phyloP scores from a whole-genome alignment of 1,140 invertebrate genomes.

The Diorhabda elongata region DNA sequence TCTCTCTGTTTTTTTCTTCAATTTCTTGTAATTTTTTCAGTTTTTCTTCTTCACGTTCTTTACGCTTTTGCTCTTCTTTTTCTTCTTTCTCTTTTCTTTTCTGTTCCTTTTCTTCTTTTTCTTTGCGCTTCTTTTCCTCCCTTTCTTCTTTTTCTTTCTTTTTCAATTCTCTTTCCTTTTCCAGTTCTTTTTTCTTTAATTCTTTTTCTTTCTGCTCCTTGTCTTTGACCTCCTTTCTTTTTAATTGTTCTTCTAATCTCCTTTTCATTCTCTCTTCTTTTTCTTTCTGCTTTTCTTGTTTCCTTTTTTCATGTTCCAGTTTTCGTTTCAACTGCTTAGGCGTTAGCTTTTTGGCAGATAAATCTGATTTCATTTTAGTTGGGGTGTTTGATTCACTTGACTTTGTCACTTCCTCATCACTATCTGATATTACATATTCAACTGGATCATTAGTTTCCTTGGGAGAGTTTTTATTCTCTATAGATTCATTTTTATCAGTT shows the following conservation, averaged over 20 bases:
- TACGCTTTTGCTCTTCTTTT: constrained; percentile 42
- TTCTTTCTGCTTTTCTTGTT: constrained; percentile 48
- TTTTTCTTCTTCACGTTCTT: constrained; percentile 48
- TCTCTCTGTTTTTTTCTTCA: constrained; percentile 60
- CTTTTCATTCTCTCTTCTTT: constrained; percentile 48
- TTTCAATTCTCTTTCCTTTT: constrained; percentile 50
- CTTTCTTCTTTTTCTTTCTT: constrained; percentile 33
- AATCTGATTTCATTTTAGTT: constrained; percentile 4
- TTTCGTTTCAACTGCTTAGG: constrained; percentile 50
- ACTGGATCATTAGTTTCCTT: too few species aligned
- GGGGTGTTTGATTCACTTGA: constrained; percentile 6
- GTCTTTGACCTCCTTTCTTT: constrained; percentile 51
- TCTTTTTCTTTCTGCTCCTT: constrained; percentile 28
- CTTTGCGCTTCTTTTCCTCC: constrained; percentile 42
- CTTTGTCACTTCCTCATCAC: neutral
- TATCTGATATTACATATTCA: neutral
- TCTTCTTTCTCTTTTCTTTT: constrained; percentile 50
- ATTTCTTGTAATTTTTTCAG: constrained; percentile 54
- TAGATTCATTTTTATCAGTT: neutral
- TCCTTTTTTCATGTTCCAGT: constrained; percentile 53
- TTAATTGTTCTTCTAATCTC: constrained; percentile 53
- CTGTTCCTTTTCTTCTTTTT: constrained; percentile 50
- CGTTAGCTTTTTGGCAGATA: constrained; percentile 18
- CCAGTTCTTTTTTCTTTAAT: constrained; percentile 31
- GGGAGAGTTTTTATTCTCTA: neutral